phyloP scores from a whole-genome alignment of 2,113 vertebrate species.

The Castor canadensis region DNA sequence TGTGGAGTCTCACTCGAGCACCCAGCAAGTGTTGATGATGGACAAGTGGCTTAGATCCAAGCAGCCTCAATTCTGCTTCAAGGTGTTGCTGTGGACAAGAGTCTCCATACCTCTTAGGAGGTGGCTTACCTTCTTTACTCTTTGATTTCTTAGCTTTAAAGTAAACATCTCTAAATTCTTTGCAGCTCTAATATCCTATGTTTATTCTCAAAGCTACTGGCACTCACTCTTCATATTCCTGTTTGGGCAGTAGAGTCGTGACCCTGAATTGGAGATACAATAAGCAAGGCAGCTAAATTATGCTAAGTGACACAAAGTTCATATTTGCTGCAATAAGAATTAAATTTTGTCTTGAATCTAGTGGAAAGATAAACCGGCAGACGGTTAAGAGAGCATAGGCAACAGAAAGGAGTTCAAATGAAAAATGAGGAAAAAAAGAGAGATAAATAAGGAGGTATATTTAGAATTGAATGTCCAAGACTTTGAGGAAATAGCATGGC shows the following conservation, averaged over 20 bases:
- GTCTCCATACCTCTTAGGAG: not conserved
- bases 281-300: not conserved
- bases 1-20: not conserved
- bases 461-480: slow-evolving; percentile 60
- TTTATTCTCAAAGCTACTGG: not conserved
- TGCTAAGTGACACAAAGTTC: not conserved
- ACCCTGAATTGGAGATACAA: not conserved
- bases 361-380: not conserved
- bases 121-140: not conserved
- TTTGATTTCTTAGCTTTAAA: not conserved
- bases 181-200: not conserved
- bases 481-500: not conserved
- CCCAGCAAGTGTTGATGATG: not conserved
- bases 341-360: not conserved
- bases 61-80: not conserved
- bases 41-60: not conserved
- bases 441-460: slow-evolving; percentile 56
- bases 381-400: not conserved
- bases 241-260: not conserved
- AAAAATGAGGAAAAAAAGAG: slow-evolving; percentile 45
- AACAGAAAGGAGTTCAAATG: not conserved
- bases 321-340: not conserved
- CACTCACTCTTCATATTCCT: not conserved
- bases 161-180: not conserved
- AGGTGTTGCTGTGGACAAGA: not conserved